Evolutionary conservation across 1,140 invertebrate species (phyloP).

Genomic region (Papilio polytes): DNA sequence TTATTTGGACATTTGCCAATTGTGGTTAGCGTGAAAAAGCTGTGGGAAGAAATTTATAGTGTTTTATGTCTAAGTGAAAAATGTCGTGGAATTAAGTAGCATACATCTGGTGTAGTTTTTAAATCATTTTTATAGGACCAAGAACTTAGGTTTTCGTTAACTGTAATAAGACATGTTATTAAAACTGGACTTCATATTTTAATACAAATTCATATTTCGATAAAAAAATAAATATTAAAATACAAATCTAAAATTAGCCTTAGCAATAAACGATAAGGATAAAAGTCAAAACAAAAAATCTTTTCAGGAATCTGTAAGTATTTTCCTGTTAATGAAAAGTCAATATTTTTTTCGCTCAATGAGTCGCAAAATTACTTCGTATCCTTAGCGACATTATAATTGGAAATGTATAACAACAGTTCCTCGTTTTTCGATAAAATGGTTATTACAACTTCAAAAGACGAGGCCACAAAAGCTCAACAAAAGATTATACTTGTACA

Average conservation of each 20-base stretch:
- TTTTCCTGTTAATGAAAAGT: conserved; percentile 21
- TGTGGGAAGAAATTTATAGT: neutral
- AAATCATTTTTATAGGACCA: neutral
- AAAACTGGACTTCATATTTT: too few relatives aligned
- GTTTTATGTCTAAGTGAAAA: neutral
- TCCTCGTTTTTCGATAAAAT: neutral
- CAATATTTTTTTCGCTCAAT: conserved; percentile 10
- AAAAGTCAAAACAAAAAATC: neutral
- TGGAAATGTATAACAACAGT: conserved; percentile 17
- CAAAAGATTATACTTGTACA: conserved; percentile 13
- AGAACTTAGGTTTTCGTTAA: too few relatives aligned
- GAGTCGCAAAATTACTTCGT: conserved; percentile 19
- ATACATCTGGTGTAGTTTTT: neutral
- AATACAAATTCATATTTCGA: neutral
- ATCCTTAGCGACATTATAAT: conserved; percentile 21
- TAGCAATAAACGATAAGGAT: neutral
- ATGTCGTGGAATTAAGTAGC: neutral
- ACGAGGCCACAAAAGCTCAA: neutral
- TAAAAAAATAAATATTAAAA: neutral
- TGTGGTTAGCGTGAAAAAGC: neutral
- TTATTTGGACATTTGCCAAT: conserved; percentile 8
- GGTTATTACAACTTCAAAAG: conserved; percentile 18
- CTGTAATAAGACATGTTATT: too few relatives aligned
- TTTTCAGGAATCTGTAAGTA: neutral
- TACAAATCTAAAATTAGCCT: neutral